Evolutionary conservation across 2,888 invertebrate genomes (phyloP).

Genomic region (Standfussiana lucernea): DNA sequence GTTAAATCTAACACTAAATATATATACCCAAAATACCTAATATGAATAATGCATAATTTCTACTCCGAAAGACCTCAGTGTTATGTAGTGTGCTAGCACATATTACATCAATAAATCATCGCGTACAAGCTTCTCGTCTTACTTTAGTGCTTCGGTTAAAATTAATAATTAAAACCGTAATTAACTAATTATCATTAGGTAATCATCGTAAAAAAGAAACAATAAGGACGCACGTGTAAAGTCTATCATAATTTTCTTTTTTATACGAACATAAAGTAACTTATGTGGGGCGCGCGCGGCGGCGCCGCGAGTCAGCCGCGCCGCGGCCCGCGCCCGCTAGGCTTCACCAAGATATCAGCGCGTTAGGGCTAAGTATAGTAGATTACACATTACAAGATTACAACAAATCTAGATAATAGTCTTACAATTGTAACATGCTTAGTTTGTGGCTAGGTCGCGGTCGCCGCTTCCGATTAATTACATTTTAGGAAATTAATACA

Average conservation of each 20-base stretch:
- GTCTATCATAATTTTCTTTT: slow-evolving; percentile 91
- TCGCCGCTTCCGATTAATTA: slow-evolving; percentile 88
- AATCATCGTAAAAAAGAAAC: slow-evolving; percentile 85
- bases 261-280: slow-evolving; percentile 88
- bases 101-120: slow-evolving; percentile 87
- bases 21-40: slow-evolving; percentile 91
- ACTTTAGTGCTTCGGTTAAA: slow-evolving; percentile 89
- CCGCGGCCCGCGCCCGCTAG: slow-evolving; percentile 63
- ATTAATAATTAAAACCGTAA: slow-evolving; percentile 91
- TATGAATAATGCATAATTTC: slow-evolving; percentile 90
- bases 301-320: neutral
- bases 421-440: slow-evolving; percentile 89
- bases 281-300: slow-evolving; percentile 71
- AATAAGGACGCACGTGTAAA: slow-evolving; percentile 88
- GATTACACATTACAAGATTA: slow-evolving; percentile 85
- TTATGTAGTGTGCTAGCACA: slow-evolving; percentile 88
- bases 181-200: slow-evolving; percentile 91
- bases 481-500: slow-evolving; percentile 89
- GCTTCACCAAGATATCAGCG: slow-evolving; percentile 70
- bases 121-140: slow-evolving; percentile 89
- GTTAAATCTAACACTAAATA: slow-evolving; percentile 90
- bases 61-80: slow-evolving; percentile 89
- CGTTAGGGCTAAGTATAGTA: slow-evolving; percentile 85
- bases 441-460: slow-evolving; percentile 85
- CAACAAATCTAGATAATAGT: slow-evolving; percentile 90